Percentiles rank a stretch among this genome's conserved stretches.
Evolutionary conservation across 2,113 vertebrate species (phyloP).

Genomic region (Psilopogon haemacephalus): DNA sequence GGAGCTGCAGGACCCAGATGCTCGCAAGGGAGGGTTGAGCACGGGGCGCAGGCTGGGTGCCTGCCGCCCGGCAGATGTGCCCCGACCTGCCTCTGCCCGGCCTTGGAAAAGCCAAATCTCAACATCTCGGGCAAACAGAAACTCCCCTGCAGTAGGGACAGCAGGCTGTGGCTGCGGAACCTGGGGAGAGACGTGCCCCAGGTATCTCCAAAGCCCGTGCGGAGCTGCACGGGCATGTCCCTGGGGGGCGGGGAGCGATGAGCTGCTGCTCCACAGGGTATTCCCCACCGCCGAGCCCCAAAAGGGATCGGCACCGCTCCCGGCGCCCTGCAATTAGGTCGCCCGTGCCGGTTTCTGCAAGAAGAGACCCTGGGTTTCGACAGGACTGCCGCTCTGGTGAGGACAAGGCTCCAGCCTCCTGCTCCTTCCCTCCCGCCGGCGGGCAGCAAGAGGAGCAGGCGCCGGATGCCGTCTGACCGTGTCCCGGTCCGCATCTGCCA

Average conservation of each 20-base stretch:
- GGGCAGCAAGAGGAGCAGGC: background rate
- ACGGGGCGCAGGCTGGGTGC: background rate
- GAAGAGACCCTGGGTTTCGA: fast-evolving
- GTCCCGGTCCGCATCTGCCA: background rate
- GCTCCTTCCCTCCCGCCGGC: background rate
- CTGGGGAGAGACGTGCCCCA: background rate
- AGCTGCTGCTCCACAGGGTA: background rate
- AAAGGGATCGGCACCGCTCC: background rate
- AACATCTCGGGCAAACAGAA: constrained; percentile 37
- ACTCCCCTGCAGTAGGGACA: constrained; percentile 41
- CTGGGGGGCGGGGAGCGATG: background rate
- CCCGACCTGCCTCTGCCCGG: constrained; percentile 38
- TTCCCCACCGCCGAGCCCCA: background rate
- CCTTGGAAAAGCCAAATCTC: constrained; percentile 44
- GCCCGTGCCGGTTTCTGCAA: background rate
- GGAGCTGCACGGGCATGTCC: constrained; percentile 11
- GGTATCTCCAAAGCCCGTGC: background rate
- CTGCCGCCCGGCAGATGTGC: background rate
- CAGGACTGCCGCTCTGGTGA: fast-evolving
- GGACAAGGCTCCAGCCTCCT: fast-evolving
- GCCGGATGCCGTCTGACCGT: background rate
- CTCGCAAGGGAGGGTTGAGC: constrained; percentile 24
- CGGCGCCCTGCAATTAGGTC: fast-evolving
- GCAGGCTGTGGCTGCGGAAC: background rate
- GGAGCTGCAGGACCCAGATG: background rate